Evolutionary conservation across 2,888 invertebrate species (phyloP).

Genomic region (Epinotia bilunana): DNA sequence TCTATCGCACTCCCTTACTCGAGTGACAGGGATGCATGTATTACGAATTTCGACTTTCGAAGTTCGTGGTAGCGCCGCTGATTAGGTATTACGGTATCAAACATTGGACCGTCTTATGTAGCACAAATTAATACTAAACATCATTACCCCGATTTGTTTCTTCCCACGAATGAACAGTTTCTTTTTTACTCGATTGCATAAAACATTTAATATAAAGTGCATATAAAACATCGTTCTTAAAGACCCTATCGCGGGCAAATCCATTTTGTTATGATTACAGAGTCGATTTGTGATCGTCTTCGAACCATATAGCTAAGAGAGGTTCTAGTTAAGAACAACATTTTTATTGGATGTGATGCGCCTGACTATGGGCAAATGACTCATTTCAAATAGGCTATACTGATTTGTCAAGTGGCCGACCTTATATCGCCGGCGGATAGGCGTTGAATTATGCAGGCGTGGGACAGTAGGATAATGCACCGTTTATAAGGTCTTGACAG

Average conservation of each 20-base stretch:
- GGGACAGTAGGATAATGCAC: constrained; percentile 31
- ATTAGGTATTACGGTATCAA: too few relatives aligned
- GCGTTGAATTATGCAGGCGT: constrained; percentile 30
- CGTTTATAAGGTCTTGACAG: constrained; percentile 15
- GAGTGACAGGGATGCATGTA: too few relatives aligned
- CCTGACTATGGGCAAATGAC: constrained; percentile 34
- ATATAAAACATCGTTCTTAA: constrained; percentile 1
- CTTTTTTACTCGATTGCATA: neutral
- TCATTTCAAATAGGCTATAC: constrained; percentile 31
- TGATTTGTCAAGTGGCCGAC: constrained; percentile 30
- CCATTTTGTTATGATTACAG: constrained; percentile 34
- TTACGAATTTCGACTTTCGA: too few relatives aligned
- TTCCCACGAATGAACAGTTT: neutral
- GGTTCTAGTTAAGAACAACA: constrained; percentile 37
- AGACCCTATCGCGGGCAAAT: constrained; percentile 1
- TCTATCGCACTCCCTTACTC: too few relatives aligned
- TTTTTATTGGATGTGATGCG: constrained; percentile 36
- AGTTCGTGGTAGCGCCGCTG: too few relatives aligned
- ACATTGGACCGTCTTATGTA: neutral
- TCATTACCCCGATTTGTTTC: neutral
- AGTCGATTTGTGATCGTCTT: constrained; percentile 30
- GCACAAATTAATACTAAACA: neutral
- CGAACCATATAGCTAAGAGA: constrained; percentile 39
- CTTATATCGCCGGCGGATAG: constrained; percentile 32
- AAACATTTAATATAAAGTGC: neutral